phyloP scores from a whole-genome alignment of 2,888 invertebrate genomes.

The Papilio gigon region DNA sequence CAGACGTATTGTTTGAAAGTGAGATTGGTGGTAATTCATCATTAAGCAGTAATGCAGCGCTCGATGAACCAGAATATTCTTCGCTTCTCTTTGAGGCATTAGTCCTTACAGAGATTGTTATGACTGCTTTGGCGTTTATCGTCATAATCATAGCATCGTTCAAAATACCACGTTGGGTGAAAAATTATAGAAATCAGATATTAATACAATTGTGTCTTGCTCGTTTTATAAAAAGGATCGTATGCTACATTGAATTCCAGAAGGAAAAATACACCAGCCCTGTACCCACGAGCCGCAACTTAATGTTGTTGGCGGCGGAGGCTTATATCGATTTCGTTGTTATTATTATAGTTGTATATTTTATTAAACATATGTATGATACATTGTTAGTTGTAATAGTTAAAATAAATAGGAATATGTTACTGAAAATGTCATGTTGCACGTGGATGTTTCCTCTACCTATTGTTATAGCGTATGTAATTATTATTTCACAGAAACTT shows the following conservation, averaged over 20 bases:
- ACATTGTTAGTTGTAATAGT: conserved; percentile 70
- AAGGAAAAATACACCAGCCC: conserved; percentile 49
- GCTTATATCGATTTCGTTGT: conserved; percentile 72
- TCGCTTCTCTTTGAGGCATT: conserved; percentile 59
- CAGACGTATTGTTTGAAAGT: neutral
- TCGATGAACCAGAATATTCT: conserved; percentile 44
- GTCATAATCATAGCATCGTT: conserved; percentile 65
- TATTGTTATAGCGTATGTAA: conserved; percentile 56
- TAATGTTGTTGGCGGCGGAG: conserved; percentile 54
- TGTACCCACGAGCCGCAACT: conserved; percentile 43
- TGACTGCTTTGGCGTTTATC: conserved; percentile 68
- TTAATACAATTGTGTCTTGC: conserved; percentile 71
- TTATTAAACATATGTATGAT: conserved; percentile 76
- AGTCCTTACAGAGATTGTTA: conserved; percentile 66
- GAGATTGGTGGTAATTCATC: conserved; percentile 6
- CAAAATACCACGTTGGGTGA: conserved; percentile 69
- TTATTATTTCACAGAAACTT: conserved; percentile 49
- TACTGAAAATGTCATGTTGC: conserved; percentile 60
- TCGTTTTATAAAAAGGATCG: conserved; percentile 66
- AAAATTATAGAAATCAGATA: conserved; percentile 77
- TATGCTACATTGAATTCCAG: conserved; percentile 59
- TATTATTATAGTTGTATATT: conserved; percentile 68
- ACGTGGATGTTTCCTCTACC: conserved; percentile 70
- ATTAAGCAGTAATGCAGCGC: neutral
- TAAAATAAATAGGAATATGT: conserved; percentile 62